Evolutionary conservation across 92 coral and sea anemone genomes (phyloP).

Genomic region (Diadumene lineata): DNA sequence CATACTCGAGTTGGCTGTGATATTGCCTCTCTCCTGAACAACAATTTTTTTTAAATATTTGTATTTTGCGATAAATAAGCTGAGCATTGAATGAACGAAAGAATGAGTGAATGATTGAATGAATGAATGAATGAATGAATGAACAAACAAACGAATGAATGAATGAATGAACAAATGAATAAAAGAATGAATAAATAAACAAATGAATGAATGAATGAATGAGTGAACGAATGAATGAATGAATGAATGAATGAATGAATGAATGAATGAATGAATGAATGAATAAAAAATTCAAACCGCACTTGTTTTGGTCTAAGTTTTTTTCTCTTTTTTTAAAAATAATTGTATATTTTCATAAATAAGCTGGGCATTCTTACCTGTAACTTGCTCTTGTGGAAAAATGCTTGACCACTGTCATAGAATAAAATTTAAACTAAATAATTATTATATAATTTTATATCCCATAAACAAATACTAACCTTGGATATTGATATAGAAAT

Average conservation of each 20-base stretch:
- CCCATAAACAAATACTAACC: no score
- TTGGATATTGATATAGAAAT: no score
- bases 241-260: not conserved
- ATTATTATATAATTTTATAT: no score
- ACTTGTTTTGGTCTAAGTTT: not conserved
- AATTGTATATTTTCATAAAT: not conserved
- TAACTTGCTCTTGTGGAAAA: conserved; percentile 93
- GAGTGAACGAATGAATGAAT: not conserved
- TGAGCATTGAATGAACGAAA: no score
- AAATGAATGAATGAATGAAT: not conserved
- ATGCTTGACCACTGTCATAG: conserved; percentile 88
- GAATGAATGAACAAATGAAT: no score
- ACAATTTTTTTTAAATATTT: no score
- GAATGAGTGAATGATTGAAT: not conserved
- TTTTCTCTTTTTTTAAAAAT: not conserved
- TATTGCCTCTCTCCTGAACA: no score
- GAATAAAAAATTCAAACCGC: not conserved
- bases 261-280: not conserved
- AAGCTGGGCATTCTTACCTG: conserved; percentile 47
- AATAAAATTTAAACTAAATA: not conserved
- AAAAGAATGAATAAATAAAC: not conserved
- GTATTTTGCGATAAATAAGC: no score
- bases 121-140: not conserved
- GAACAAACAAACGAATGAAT: not conserved
- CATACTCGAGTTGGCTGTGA: no score